A percentile compares a stretch with the other conserved stretches of the same genome.
phyloP scores from a whole-genome alignment of 2,888 invertebrate species.

The Pristionchus exspectatus region DNA sequence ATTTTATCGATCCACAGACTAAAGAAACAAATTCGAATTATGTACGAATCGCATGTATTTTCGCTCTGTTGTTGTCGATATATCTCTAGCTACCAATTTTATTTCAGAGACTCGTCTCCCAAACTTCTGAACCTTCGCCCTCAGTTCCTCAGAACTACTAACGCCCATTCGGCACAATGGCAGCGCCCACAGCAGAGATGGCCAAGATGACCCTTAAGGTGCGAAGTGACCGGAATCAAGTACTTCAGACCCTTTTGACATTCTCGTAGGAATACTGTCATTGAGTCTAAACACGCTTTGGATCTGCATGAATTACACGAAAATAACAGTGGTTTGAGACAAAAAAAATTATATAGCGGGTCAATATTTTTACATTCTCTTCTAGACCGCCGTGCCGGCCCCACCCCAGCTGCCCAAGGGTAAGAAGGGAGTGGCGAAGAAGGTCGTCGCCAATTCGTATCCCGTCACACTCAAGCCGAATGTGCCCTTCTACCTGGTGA shows the following conservation, averaged over 20 bases:
- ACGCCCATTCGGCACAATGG: too few relatives aligned
- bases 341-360: not conserved
- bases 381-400: not conserved
- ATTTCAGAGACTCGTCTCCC: not conserved
- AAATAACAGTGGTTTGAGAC: not conserved
- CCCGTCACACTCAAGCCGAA: not conserved
- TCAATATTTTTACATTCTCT: not conserved
- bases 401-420: not conserved
- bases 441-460: not conserved
- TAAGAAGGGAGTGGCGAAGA: slow-evolving; percentile 3
- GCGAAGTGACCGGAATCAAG: not conserved
- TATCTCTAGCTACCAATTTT: too few relatives aligned
- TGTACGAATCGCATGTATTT: too few relatives aligned
- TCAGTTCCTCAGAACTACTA: not conserved
- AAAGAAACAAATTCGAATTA: too few relatives aligned
- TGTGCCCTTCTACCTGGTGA: not conserved
- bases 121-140: not conserved
- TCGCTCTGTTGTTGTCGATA: too few relatives aligned
- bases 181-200: too few relatives aligned
- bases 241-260: too few relatives aligned
- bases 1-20: too few relatives aligned
- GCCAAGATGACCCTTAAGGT: too few relatives aligned
- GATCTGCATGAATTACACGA: not conserved
- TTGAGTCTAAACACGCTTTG: not conserved
- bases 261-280: not conserved